phyloP scores from a whole-genome alignment of 1,140 invertebrate genomes.

The Mamestra configurata region DNA sequence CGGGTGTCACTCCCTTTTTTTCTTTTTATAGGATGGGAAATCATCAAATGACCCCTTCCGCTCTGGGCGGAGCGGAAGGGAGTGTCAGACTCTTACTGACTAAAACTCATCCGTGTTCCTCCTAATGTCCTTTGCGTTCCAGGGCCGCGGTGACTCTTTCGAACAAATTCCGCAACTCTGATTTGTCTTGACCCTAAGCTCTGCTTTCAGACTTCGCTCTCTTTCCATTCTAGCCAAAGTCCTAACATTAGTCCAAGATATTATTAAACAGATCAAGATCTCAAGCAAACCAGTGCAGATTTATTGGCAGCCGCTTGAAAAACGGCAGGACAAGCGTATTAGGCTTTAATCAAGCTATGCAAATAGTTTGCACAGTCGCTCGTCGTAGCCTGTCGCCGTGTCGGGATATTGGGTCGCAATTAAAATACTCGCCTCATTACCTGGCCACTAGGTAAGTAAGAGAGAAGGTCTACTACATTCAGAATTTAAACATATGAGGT shows the following conservation, averaged over 20 bases:
- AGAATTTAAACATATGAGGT: not conserved
- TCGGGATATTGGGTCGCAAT: constrained; percentile 68
- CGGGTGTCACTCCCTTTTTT: no score
- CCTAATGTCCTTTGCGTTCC: no score
- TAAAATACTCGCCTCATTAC: constrained; percentile 70
- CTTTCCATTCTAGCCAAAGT: no score
- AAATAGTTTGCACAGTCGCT: constrained; percentile 56
- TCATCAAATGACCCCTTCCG: no score
- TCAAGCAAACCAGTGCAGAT: not conserved
- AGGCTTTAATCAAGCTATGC: constrained; percentile 62
- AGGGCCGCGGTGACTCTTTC: no score
- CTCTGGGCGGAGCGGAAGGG: no score
- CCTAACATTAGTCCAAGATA: constrained; percentile 1
- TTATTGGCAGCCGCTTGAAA: constrained; percentile 7
- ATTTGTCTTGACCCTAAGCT: no score
- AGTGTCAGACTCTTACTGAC: no score
- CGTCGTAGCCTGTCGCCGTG: not conserved
- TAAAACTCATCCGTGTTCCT: no score
- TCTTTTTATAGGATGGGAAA: no score
- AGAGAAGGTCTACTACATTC: not conserved
- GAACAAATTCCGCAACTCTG: no score
- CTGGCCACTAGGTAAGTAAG: not conserved
- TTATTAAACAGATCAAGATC: constrained; percentile 4
- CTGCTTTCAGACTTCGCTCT: not conserved
- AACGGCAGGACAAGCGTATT: constrained; percentile 24